Percentiles rank a stretch among this genome's conserved stretches.
These are phyloP conservation scores for Caenorhabditis angaria DNA, from an alignment of 2,888 invertebrate species.

Conservation along the genomic window DNA sequence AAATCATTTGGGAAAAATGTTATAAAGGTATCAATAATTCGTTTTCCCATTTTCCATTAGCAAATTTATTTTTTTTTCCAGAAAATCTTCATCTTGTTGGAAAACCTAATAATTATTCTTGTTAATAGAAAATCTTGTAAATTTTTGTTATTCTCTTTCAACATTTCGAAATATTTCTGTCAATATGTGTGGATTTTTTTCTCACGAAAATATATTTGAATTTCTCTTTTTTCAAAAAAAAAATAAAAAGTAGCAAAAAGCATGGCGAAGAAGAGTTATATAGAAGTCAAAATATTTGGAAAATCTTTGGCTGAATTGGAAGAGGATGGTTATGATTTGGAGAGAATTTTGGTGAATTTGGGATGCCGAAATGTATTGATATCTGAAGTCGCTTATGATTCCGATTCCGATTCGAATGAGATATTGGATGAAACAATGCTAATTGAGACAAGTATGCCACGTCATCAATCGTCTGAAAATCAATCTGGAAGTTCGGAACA, in stretches of 20 bases:
- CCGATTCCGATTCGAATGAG: too few species aligned
- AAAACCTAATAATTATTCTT: not conserved
- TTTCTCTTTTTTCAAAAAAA: not conserved
- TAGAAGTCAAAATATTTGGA: not conserved
- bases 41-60: not conserved
- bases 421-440: too few species aligned
- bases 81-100: not conserved
- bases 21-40: not conserved
- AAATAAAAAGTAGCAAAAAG: not conserved
- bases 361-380: too few species aligned
- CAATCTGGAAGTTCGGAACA: too few species aligned
- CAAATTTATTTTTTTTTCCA: not conserved
- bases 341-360: not conserved
- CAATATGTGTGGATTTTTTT: too few species aligned
- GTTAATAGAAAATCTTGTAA: not conserved
- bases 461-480: too few species aligned
- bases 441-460: too few species aligned
- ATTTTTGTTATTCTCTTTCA: not conserved
- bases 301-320: not conserved
- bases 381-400: too few species aligned
- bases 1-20: not conserved
- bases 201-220: too few species aligned
- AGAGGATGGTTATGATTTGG: not conserved
- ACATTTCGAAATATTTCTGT: not conserved
- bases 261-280: not conserved